phyloP scores from a whole-genome alignment of 1,140 invertebrate genomes.

The Zaprionus vittiger region DNA sequence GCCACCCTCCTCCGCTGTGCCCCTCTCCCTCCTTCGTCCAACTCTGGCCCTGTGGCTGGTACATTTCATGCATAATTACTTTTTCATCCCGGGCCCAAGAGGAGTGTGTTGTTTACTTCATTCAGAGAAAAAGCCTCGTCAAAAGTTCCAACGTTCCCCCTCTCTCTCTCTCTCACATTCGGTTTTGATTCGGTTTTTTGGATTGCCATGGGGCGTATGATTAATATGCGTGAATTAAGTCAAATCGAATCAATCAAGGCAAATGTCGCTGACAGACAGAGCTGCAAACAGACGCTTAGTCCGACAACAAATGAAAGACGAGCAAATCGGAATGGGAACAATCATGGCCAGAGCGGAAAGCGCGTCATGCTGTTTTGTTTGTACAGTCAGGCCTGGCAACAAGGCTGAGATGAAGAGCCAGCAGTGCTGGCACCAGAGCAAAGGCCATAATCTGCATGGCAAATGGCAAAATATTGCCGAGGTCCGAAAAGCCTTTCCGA shows the following conservation, averaged over 20 bases:
- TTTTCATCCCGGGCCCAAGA: slow-evolving; percentile 43
- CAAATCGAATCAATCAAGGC: slow-evolving; percentile 80
- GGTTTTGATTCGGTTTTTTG: slow-evolving; percentile 50
- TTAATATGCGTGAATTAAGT: slow-evolving; percentile 82
- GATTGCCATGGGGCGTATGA: slow-evolving; percentile 66
- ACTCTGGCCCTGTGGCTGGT: not conserved
- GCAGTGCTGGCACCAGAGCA: not conserved
- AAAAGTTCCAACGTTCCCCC: not conserved
- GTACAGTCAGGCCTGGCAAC: slow-evolving; percentile 15
- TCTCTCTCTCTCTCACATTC: not conserved
- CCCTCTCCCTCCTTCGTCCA: not conserved
- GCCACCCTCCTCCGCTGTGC: not conserved
- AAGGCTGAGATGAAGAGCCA: not conserved
- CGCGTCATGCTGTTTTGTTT: slow-evolving; percentile 1
- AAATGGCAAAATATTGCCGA: slow-evolving; percentile 62
- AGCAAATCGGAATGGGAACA: slow-evolving; percentile 4
- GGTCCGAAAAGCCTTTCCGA: slow-evolving; percentile 29
- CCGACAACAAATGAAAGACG: slow-evolving; percentile 30
- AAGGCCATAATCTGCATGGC: slow-evolving; percentile 61
- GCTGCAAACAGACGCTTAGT: slow-evolving; percentile 15
- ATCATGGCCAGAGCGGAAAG: not conserved
- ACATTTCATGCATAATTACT: slow-evolving; percentile 72
- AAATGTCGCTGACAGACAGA: slow-evolving; percentile 56
- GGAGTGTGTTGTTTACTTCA: slow-evolving; percentile 54
- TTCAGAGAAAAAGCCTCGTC: slow-evolving; percentile 35